Percentiles rank a stretch among this genome's conserved stretches.
These are phyloP conservation scores for Parasteatoda lunata DNA, from an alignment of 2,888 invertebrate species.

Conservation along the genomic window DNA sequence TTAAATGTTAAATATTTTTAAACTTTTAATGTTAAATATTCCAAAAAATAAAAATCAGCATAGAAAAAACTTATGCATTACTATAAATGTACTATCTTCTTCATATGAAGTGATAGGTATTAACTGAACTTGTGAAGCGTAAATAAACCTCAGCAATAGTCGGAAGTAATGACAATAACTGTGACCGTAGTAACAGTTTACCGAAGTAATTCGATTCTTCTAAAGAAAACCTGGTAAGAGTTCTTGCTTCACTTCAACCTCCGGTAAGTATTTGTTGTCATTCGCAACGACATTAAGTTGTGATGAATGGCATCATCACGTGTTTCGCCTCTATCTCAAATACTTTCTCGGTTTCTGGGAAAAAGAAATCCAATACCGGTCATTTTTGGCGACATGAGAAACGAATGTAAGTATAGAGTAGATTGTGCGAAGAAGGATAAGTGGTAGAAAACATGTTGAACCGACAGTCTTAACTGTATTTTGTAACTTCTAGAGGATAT, in stretches of 20 bases:
- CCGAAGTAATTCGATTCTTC: constrained; percentile 37
- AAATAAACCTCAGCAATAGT: constrained; percentile 10
- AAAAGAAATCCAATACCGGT: constrained; percentile 2
- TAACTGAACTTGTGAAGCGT: constrained; percentile 25
- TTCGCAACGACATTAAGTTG: constrained; percentile 32
- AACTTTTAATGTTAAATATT: too few relatives aligned
- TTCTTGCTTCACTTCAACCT: constrained; percentile 27
- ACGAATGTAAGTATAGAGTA: too few relatives aligned
- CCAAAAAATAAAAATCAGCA: too few relatives aligned
- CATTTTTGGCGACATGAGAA: neutral
- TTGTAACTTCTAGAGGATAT: too few relatives aligned
- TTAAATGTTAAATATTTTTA: too few relatives aligned
- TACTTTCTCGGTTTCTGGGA: neutral
- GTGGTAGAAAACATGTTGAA: too few relatives aligned
- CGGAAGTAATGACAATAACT: constrained; percentile 46
- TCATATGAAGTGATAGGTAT: too few relatives aligned
- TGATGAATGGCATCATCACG: constrained; percentile 42
- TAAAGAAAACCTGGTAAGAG: constrained; percentile 1
- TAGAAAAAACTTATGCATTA: too few relatives aligned
- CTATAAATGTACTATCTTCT: too few relatives aligned
- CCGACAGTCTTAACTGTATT: too few relatives aligned
- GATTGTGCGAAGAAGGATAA: too few relatives aligned
- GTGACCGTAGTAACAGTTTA: constrained; percentile 15
- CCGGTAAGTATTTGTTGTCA: constrained; percentile 36
- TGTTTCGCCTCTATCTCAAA: constrained; percentile 20